A percentile compares a stretch with the other conserved stretches of the same genome.
phyloP scores from a whole-genome alignment of 2,888 invertebrate genomes.

The Stenotaenia linearis region DNA sequence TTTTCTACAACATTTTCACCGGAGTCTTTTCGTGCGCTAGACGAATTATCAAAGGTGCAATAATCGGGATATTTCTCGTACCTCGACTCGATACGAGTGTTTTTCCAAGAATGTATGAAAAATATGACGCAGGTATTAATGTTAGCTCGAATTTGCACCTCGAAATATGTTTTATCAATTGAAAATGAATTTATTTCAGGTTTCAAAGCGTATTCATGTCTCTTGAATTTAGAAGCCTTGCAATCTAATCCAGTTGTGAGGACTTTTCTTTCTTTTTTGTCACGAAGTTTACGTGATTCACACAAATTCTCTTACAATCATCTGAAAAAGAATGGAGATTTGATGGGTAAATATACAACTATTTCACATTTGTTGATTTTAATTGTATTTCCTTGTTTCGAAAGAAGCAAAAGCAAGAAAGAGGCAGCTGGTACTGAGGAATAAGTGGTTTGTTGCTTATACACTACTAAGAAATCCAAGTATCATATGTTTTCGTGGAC shows the following conservation, averaged over 20 bases:
- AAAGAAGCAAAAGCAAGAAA: too few species aligned
- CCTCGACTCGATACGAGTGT: not conserved
- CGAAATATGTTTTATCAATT: not conserved
- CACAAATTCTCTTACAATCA: too few species aligned
- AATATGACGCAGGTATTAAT: not conserved
- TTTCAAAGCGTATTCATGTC: not conserved
- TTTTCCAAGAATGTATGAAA: not conserved
- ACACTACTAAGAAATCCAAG: too few species aligned
- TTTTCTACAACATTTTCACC: not conserved
- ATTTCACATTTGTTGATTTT: too few species aligned
- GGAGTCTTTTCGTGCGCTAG: not conserved
- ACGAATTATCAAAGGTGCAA: not conserved
- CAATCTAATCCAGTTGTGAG: not conserved
- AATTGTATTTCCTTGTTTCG: too few species aligned
- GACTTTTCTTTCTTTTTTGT: not conserved
- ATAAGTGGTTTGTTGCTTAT: too few species aligned
- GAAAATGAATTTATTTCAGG: not conserved
- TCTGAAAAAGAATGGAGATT: too few species aligned
- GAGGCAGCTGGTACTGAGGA: too few species aligned
- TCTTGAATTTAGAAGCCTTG: not conserved
- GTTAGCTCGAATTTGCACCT: not conserved
- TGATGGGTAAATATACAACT: too few species aligned
- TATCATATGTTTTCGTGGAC: too few species aligned
- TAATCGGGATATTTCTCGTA: not conserved
- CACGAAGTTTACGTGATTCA: too few species aligned